Percentiles rank a stretch among this genome's conserved stretches.
Evolutionary conservation across 2,888 invertebrate genomes (phyloP).

Genomic region (Phalera bucephala): DNA sequence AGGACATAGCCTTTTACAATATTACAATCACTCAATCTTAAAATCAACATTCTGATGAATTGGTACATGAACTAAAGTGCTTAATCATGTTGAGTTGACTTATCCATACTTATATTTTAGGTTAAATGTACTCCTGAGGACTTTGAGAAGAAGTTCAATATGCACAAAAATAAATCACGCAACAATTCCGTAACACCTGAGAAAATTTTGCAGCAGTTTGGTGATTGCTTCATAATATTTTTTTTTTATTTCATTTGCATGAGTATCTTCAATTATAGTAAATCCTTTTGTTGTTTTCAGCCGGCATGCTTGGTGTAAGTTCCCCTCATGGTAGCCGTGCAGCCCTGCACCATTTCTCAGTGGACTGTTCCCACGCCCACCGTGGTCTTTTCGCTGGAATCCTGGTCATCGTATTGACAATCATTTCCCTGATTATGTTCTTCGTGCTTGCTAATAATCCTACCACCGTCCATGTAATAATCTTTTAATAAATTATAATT

Average conservation of each 20-base stretch:
- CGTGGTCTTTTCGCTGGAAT: slow-evolving; percentile 90
- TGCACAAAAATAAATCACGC: slow-evolving; percentile 66
- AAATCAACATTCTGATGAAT: too few species aligned
- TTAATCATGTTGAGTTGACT: too few species aligned
- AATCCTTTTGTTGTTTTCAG: too few species aligned
- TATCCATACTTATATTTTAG: too few species aligned
- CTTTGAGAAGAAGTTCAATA: slow-evolving; percentile 67
- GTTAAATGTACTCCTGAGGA: slow-evolving; percentile 76
- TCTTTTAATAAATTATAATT: slow-evolving; percentile 2
- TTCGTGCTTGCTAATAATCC: slow-evolving; percentile 90
- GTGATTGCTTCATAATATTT: too few species aligned
- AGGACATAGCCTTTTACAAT: too few species aligned
- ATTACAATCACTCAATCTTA: too few species aligned
- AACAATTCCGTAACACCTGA: slow-evolving; percentile 77
- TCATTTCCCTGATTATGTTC: slow-evolving; percentile 94
- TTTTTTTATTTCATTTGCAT: too few species aligned
- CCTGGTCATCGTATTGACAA: slow-evolving; percentile 90
- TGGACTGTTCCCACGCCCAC: slow-evolving; percentile 93
- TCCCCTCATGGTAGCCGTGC: slow-evolving; percentile 67
- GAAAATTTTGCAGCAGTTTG: slow-evolving; percentile 78
- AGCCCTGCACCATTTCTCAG: slow-evolving; percentile 86
- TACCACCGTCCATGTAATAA: slow-evolving; percentile 78
- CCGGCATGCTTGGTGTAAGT: slow-evolving; percentile 79
- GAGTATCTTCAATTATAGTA: too few species aligned
- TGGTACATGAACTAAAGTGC: too few species aligned